A percentile compares a stretch with the other conserved stretches of the same genome.
phyloP scores from a whole-genome alignment of 2,113 vertebrate species.

The Calyptommatus sinebrachiatus region DNA sequence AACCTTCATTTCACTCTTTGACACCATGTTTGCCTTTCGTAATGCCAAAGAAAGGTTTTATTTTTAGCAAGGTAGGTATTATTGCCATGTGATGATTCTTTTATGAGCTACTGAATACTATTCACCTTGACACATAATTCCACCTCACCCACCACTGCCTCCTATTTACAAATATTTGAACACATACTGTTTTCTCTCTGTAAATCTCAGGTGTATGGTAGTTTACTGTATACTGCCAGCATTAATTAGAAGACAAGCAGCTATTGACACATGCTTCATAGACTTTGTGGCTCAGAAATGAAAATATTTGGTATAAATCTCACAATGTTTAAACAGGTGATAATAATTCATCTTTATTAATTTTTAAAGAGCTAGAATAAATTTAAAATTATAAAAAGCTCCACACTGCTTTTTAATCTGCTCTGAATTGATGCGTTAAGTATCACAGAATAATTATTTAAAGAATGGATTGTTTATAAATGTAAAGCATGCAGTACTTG shows the following conservation, averaged over 20 bases:
- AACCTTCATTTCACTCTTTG: slow-evolving; percentile 59
- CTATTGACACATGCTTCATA: slow-evolving; percentile 43
- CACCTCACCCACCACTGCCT: slow-evolving; percentile 42
- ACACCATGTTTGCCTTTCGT: slow-evolving; percentile 37
- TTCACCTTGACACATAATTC: slow-evolving; percentile 51
- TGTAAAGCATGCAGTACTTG: neutral
- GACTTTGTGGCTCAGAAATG: slow-evolving; percentile 38
- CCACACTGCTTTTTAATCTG: slow-evolving; percentile 21
- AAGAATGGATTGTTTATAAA: slow-evolving; percentile 8
- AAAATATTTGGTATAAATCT: slow-evolving; percentile 53
- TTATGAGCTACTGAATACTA: slow-evolving; percentile 58
- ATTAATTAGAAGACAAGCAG: slow-evolving; percentile 63
- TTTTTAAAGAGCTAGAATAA: slow-evolving; percentile 51
- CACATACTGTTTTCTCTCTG: slow-evolving; percentile 35
- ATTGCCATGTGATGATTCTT: slow-evolving; percentile 48
- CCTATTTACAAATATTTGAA: slow-evolving; percentile 51
- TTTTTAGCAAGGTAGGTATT: slow-evolving; percentile 41
- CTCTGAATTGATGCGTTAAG: slow-evolving; percentile 23
- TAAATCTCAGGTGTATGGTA: slow-evolving; percentile 46
- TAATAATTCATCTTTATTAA: slow-evolving; percentile 38
- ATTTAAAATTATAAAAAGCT: slow-evolving; percentile 19
- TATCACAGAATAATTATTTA: slow-evolving; percentile 4
- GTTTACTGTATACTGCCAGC: slow-evolving; percentile 51
- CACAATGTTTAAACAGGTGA: slow-evolving; percentile 39
- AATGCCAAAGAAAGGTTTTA: slow-evolving; percentile 30